Evolutionary conservation across 2,797 vertebrate species (phyloP).

Genomic region (Aphelocoma californica): DNA sequence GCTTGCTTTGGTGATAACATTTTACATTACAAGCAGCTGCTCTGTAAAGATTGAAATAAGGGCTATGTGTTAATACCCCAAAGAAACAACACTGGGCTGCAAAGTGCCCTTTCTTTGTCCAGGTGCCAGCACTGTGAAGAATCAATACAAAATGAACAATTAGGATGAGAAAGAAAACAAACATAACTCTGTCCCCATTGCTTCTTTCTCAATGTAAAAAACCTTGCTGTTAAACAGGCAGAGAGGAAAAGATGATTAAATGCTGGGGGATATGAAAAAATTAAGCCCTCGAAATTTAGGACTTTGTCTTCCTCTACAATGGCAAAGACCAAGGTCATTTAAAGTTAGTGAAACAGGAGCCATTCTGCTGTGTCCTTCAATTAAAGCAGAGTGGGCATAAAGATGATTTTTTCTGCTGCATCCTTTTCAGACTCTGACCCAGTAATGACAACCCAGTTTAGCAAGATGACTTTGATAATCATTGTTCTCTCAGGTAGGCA

Average conservation of each 20-base stretch:
- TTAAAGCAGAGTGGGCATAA: neutral
- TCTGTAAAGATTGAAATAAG: neutral
- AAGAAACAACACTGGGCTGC: neutral
- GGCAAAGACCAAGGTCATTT: neutral
- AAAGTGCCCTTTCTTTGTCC: slow-evolving; percentile 3
- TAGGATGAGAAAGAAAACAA: neutral
- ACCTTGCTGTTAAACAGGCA: neutral
- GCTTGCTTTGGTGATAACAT: slow-evolving; percentile 3
- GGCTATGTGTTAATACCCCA: neutral
- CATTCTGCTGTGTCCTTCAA: neutral
- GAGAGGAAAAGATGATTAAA: neutral
- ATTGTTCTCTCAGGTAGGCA: neutral
- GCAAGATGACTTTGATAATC: neutral
- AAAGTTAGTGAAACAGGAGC: neutral
- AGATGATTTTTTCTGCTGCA: neutral
- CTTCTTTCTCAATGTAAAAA: neutral
- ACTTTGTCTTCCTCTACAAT: neutral
- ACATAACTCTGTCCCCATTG: neutral
- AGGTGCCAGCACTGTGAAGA: neutral
- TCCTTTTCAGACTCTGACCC: neutral
- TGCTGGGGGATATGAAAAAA: neutral
- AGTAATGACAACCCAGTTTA: neutral
- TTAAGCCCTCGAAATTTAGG: neutral
- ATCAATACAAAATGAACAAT: slow-evolving; percentile 7
- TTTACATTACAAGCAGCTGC: neutral